Evolutionary conservation across 2,797 vertebrate genomes (phyloP), one percentile per base, ranked within the genome.

Genomic region (Pangasius djambal): DNA sequence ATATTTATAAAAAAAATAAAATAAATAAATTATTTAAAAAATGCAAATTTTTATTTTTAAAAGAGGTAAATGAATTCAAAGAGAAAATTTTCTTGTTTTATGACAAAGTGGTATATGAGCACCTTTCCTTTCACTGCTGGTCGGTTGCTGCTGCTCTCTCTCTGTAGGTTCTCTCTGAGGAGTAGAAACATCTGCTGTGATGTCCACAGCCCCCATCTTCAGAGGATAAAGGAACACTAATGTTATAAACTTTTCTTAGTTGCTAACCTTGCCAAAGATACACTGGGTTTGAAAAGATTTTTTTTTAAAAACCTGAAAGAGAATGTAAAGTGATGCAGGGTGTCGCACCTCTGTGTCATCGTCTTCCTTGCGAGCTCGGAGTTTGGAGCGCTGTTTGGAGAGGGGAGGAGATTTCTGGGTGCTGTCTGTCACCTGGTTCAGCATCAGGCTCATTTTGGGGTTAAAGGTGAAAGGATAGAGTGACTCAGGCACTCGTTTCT

Each of bases 381-480:
- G 92, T 55, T 94, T 94, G 1, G 93, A 91, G 40, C 90, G 92
- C n/a, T 78, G 37, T 3, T 65, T 86, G n/a, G 84, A 34, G 5
- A 22, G 83, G 81, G 96, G 94, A 1, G 93, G 92, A 52, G 95
- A 95, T 92, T 92, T 96, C 92, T 95, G 96, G 10, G 93, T 95
- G 92, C 88, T 92, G 89, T 94, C 96, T 87, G 97, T 96, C 28
- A 97, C 94, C 85, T 98, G 95, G 90, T 98, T 99, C 91, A 99
- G 97, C 89, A 97, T 97, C 88, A 99, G 94, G 92, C 97, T 99
- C 98, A 99, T 99, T 96, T 99, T 99, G 88, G 99, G 99, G 94
- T 99, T 99, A 77, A 98, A 99, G 86, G 97, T 99, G 94, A 98
- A 98, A 82, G 98, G 98, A 91, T 98, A 99, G 10, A 99, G 96